Base-by-base conservation (phyloP, 2,888 invertebrate species). In the Deilephila porcellus region DNA sequence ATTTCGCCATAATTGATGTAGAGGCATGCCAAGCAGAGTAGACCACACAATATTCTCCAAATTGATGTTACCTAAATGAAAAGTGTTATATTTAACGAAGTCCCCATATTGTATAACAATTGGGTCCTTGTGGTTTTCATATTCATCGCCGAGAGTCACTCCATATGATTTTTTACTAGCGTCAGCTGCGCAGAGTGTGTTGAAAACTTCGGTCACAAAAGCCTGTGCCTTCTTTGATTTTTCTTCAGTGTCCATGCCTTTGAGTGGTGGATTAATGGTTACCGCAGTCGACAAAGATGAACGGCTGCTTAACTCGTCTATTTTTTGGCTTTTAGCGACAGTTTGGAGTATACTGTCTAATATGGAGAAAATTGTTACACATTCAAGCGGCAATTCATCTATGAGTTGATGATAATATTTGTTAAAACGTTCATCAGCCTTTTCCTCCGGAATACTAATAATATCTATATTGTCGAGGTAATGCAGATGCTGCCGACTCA, bases 391-490 rank as follows among this genome's bases (percentile, higher is more conserved):
- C 25, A 93, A 76, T 73, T 86, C 85, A 70, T 83, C 76, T 45
- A 91, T 83, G 74, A 81, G 77, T 75, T 84, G 76, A 34, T 83
- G 73, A 78, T 91, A 93, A 75, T 81, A 78, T n/a, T 77, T 79
- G 45, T 77, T 77, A 74, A 76, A 83, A 34, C 74, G 75, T 11
- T 82, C 76, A 20, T 87, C 81, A n/a, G 74, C 71, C 34, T 67
- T 60, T 29, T 85, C 85, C 70, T 85, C 76, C 3, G 92, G 90
- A 74, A 94, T 86, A 70, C 83, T 75, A 63, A 91, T 85, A 64
- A 92, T 86, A 76, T 90, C 87, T 91, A 95, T 94, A 78, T 93
- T 94, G 17, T 91, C 84, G 74, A 95, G 83, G 81, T 94, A 96
- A 79, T 92, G 87, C 4, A 70, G 62, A 81, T 95, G 95, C 78